Evolutionary conservation across 2,888 invertebrate species (phyloP).

Genomic region (Dicyrtomina minuta): DNA sequence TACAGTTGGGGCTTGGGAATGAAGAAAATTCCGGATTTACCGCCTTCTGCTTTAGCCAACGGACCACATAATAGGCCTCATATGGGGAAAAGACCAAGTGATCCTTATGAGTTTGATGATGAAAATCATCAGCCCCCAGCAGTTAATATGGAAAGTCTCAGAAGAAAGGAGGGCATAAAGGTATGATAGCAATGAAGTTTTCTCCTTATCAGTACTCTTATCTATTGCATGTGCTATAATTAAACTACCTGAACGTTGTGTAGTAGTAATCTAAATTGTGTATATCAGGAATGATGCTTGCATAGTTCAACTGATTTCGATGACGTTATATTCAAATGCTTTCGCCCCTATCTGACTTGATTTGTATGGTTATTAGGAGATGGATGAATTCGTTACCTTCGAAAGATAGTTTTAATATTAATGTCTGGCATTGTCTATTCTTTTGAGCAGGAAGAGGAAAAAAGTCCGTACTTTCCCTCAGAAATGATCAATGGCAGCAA

Average conservation of each 20-base stretch:
- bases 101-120: conserved; percentile 74
- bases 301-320: conserved; percentile 33
- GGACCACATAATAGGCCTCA: conserved; percentile 37
- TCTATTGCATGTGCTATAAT: no score
- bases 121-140: conserved; percentile 59
- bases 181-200: no score
- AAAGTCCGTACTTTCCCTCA: conserved; percentile 54
- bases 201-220: no score
- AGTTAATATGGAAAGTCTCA: conserved; percentile 58
- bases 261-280: no score
- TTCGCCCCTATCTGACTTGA: conserved; percentile 37
- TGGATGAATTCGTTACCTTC: not conserved
- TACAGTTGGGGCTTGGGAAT: conserved; percentile 53
- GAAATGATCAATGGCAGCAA: conserved; percentile 58
- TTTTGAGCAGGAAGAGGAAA: conserved; percentile 56
- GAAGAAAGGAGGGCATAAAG: conserved; percentile 58
- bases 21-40: conserved; percentile 43
- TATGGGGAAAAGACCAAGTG: conserved; percentile 55
- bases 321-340: conserved; percentile 10
- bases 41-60: conserved; percentile 15
- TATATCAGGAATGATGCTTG: conserved; percentile 31
- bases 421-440: conserved; percentile 48
- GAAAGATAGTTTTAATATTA: conserved; percentile 47
- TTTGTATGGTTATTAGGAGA: no score
- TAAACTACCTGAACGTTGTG: no score